These are phyloP conservation scores for Erinaceus europaeus DNA, from an alignment of 2,113 vertebrate species.

Conservation along the genomic window DNA sequence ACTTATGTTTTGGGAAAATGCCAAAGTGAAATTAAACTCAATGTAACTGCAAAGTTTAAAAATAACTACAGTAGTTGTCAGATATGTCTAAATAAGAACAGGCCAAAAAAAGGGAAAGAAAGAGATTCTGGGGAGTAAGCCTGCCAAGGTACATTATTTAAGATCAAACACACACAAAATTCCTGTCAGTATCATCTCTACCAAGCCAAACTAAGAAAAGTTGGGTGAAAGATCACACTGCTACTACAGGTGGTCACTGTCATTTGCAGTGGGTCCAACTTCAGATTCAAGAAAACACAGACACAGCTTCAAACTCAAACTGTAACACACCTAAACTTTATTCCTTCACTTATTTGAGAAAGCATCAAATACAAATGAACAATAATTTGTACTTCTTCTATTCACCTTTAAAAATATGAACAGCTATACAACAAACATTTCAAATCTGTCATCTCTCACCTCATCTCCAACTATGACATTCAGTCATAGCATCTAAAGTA, in stretches of 20 bases:
- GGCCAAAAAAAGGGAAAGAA: not conserved
- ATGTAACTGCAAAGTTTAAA: slow-evolving; percentile 44
- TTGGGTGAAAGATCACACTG: slow-evolving; percentile 8
- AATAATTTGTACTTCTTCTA: slow-evolving; percentile 13
- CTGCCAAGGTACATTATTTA: not conserved
- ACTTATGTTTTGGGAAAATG: slow-evolving; percentile 29
- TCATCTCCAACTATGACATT: not conserved
- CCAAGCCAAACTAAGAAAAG: not conserved
- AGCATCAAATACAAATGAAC: not conserved
- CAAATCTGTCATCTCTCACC: not conserved
- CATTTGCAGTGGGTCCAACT: not conserved
- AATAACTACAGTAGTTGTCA: slow-evolving; percentile 22
- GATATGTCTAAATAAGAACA: slow-evolving; percentile 24
- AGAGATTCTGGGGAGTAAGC: not conserved
- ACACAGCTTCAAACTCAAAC: slow-evolving; percentile 9
- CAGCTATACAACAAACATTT: not conserved
- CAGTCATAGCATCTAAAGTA: slow-evolving; percentile 13
- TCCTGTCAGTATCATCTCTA: not conserved
- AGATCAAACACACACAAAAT: not conserved
- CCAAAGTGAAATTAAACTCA: slow-evolving; percentile 49
- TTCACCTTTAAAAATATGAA: slow-evolving; percentile 2
- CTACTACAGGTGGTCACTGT: not conserved
- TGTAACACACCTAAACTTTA: slow-evolving; percentile 14
- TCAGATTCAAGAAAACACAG: not conserved
- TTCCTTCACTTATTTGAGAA: not conserved